phyloP scores from a whole-genome alignment of 2,113 vertebrate species.

The Lucifuga dentata region DNA sequence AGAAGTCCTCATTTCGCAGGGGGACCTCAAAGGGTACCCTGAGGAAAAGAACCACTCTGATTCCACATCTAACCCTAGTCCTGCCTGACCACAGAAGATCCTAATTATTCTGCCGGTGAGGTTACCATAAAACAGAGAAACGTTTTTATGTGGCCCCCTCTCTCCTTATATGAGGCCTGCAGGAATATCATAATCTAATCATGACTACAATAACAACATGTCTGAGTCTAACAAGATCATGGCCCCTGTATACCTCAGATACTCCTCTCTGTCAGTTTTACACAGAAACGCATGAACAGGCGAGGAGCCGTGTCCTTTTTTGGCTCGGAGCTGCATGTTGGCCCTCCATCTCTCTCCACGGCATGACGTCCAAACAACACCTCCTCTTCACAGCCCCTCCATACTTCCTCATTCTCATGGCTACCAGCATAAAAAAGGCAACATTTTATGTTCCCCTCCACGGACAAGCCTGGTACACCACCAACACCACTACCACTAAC shows the following conservation, averaged over 20 bases:
- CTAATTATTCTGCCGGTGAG: constrained; percentile 35
- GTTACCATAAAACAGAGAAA: constrained; percentile 50
- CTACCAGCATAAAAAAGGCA: constrained; percentile 45
- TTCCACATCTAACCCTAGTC: background rate
- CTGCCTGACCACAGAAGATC: background rate
- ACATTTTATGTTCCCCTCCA: constrained; percentile 31
- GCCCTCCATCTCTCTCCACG: constrained; percentile 33
- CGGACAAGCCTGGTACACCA: background rate
- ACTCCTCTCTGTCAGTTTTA: constrained; percentile 36
- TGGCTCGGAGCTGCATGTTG: constrained; percentile 31
- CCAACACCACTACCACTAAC: constrained; percentile 27
- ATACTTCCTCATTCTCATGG: constrained; percentile 35
- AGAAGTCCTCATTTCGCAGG: background rate
- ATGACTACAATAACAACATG: constrained; percentile 41
- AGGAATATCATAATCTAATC: constrained; percentile 63
- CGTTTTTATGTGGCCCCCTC: constrained; percentile 34
- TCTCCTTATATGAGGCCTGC: constrained; percentile 35
- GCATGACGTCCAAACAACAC: constrained; percentile 52
- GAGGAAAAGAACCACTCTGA: constrained; percentile 4
- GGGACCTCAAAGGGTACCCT: constrained; percentile 5
- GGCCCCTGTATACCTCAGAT: constrained; percentile 22
- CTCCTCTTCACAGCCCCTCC: constrained; percentile 15
- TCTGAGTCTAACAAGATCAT: constrained; percentile 60
- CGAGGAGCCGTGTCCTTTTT: constrained; percentile 22
- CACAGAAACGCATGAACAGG: too few relatives aligned